A percentile compares a stretch with the other conserved stretches of the same genome.
Evolutionary conservation across 2,113 vertebrate species (phyloP).

Genomic region (Aviceda subcristata): DNA sequence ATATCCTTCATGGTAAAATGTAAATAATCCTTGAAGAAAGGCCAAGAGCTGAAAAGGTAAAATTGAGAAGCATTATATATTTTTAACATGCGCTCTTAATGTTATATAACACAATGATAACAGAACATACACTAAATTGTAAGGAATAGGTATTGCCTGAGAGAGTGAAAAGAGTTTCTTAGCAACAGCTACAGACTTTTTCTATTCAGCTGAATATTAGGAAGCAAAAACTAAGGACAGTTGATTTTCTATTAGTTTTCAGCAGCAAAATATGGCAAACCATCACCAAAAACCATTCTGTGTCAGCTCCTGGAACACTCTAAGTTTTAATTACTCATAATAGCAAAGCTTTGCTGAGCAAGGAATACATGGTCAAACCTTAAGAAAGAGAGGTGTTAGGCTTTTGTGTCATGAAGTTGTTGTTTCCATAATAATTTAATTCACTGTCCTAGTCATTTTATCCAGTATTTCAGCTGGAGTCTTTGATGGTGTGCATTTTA

Average conservation of each 20-base stretch:
- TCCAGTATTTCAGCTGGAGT: neutral
- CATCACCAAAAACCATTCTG: neutral
- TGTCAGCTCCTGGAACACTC: neutral
- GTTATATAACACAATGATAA: neutral
- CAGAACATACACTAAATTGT: neutral
- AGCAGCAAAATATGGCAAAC: neutral
- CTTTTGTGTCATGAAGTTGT: neutral
- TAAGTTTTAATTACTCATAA: neutral
- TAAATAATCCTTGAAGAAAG: constrained; percentile 97
- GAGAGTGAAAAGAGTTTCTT: neutral
- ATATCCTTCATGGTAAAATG: constrained; percentile 98
- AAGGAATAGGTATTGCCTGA: neutral
- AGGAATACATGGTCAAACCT: neutral
- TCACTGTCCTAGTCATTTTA: neutral
- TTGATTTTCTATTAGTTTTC: neutral
- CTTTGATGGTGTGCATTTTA: neutral
- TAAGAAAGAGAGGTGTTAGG: neutral
- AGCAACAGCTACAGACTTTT: neutral
- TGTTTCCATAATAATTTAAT: neutral
- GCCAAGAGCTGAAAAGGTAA: constrained; percentile 87
- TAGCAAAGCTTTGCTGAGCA: neutral
- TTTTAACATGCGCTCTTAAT: neutral
- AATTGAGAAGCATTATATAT: neutral
- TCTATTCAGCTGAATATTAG: neutral
- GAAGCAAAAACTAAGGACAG: neutral